phyloP scores from a whole-genome alignment of 2,113 vertebrate species.

The Grantiella picta region DNA sequence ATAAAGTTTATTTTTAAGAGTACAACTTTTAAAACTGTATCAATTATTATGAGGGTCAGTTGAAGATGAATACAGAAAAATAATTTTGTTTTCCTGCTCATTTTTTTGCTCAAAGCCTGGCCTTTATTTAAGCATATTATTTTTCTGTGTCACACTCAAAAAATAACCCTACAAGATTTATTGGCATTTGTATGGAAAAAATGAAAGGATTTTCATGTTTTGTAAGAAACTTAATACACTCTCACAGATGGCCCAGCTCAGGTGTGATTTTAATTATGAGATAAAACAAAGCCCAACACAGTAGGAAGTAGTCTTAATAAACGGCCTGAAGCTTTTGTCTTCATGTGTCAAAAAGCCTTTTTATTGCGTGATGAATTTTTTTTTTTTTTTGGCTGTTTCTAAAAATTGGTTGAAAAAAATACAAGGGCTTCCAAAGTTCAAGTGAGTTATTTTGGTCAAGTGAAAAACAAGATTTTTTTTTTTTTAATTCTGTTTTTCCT shows the following conservation, averaged over 20 bases:
- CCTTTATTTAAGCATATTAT: slow-evolving; percentile 16
- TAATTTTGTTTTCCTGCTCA: neutral
- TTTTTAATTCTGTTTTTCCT: neutral
- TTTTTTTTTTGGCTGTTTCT: slow-evolving; percentile 46
- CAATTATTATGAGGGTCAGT: neutral
- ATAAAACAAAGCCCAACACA: slow-evolving; percentile 69
- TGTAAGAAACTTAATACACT: slow-evolving; percentile 64
- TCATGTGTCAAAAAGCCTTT: slow-evolving; percentile 64
- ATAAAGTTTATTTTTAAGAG: neutral
- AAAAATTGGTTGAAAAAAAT: slow-evolving; percentile 33
- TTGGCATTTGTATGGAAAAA: slow-evolving; percentile 51
- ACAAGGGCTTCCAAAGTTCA: slow-evolving; percentile 4
- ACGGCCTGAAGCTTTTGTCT: slow-evolving; percentile 73
- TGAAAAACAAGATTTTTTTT: neutral
- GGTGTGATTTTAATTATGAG: slow-evolving; percentile 80
- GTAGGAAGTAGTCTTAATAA: slow-evolving; percentile 77
- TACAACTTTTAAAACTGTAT: neutral
- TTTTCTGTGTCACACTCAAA: neutral
- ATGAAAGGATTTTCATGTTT: slow-evolving; percentile 59
- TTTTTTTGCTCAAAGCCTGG: neutral
- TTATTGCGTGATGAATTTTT: slow-evolving; percentile 47
- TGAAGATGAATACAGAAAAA: neutral
- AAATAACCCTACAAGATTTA: slow-evolving; percentile 22
- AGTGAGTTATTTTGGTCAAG: neutral
- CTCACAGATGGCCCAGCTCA: slow-evolving; percentile 77